Conservation (phyloP, 2,888 invertebrate species). For the Scrobipalpa costella region DNA sequence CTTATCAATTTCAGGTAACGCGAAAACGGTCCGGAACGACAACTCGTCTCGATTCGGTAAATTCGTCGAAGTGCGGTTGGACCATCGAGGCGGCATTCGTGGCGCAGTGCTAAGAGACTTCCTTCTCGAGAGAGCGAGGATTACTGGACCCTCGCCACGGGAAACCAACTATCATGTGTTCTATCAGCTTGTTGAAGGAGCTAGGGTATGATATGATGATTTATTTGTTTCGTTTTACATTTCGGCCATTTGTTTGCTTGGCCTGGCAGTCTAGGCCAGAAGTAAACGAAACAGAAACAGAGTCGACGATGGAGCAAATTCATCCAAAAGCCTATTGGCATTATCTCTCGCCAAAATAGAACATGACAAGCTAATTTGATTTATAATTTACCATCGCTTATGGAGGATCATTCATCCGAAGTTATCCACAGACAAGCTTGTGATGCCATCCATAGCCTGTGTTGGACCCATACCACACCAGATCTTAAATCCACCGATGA, state of each 20-base stretch:
- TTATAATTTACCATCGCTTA: too few species aligned
- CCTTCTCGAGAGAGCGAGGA: slow-evolving; percentile 92
- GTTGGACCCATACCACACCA: too few species aligned
- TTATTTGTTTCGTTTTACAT: not conserved
- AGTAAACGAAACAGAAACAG: not conserved
- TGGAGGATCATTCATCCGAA: too few species aligned
- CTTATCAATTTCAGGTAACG: slow-evolving; percentile 84
- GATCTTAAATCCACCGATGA: too few species aligned
- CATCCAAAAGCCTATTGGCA: too few species aligned
- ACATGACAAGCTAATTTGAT: too few species aligned
- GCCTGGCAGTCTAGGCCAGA: not conserved
- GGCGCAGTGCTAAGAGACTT: slow-evolving; percentile 96
- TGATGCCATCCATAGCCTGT: too few species aligned
- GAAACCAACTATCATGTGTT: slow-evolving; percentile 96
- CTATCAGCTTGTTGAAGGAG: slow-evolving; percentile 94
- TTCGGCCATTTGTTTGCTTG: too few species aligned
- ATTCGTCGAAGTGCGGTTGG: slow-evolving; percentile 96
- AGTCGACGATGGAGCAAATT: too few species aligned
- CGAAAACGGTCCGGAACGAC: slow-evolving; percentile 95
- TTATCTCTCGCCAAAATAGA: too few species aligned
- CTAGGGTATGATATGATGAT: slow-evolving; percentile 80
- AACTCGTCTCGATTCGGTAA: slow-evolving; percentile 97
- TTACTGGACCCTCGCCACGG: slow-evolving; percentile 92
- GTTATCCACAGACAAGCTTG: too few species aligned
- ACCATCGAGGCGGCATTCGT: slow-evolving; percentile 92